A percentile compares a stretch with the other conserved stretches of the same genome.
phyloP scores from a whole-genome alignment of 2,113 vertebrate species.

The Notothenia rossii region DNA sequence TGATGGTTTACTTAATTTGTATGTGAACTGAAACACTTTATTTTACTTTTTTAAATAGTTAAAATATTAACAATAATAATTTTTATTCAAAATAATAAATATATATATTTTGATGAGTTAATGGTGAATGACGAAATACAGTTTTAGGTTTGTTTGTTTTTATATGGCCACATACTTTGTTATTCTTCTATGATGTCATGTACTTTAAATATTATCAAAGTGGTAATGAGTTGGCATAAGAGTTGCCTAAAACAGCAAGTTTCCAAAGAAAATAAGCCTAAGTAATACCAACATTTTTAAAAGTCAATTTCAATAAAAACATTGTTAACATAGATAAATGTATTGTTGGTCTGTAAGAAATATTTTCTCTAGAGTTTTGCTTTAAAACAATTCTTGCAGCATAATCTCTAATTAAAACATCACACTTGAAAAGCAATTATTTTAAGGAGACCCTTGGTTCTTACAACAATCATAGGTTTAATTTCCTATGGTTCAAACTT shows the following conservation, averaged over 20 bases:
- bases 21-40: not conserved
- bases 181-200: not conserved
- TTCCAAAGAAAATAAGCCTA: constrained; percentile 45
- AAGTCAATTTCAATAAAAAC: not conserved
- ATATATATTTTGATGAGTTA: too few species aligned
- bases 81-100: not conserved
- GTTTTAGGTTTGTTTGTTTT: not conserved
- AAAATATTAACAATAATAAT: not conserved
- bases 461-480: not conserved
- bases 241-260: constrained; percentile 40
- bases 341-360: not conserved
- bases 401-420: not conserved
- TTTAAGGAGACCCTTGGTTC: not conserved
- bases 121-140: not conserved
- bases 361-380: not conserved
- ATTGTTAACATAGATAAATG: not conserved
- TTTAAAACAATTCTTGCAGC: not conserved
- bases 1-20: not conserved
- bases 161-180: not conserved
- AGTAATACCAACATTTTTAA: not conserved
- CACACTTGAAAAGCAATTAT: not conserved
- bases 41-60: not conserved
- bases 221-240: constrained; percentile 15
- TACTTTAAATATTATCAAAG: not conserved
- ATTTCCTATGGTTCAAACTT: not conserved